These are phyloP conservation scores for Nasonia oneida DNA, from an alignment of 2,888 invertebrate genomes.

Conservation along the genomic window DNA sequence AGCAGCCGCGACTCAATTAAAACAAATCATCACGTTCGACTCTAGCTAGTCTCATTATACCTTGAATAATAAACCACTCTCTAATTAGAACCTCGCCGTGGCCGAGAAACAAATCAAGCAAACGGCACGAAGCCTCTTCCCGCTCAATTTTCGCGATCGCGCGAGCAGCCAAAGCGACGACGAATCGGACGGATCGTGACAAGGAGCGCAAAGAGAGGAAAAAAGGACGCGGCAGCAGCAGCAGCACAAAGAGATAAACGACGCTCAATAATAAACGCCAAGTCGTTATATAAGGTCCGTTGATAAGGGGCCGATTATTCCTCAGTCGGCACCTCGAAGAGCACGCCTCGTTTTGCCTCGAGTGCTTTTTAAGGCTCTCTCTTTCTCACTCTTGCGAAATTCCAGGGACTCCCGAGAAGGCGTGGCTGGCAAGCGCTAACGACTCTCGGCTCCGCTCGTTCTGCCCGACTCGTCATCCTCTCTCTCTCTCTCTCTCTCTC, in stretches of 20 bases:
- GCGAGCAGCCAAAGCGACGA: not conserved
- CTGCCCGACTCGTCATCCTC: constrained; percentile 61
- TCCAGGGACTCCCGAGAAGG: constrained; percentile 64
- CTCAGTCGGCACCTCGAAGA: constrained; percentile 62
- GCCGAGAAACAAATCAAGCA: not conserved
- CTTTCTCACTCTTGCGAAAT: constrained; percentile 50
- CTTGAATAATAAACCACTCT: not conserved
- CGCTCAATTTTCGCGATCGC: constrained; percentile 23
- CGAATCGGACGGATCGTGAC: not conserved
- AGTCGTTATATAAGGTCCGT: constrained; percentile 67
- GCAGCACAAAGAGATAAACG: constrained; percentile 63
- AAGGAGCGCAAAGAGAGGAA: not conserved
- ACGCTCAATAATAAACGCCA: constrained; percentile 70
- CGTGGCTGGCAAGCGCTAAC: constrained; percentile 73
- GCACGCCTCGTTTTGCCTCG: constrained; percentile 65
- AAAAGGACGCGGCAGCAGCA: not conserved
- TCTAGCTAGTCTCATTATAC: constrained; percentile 8
- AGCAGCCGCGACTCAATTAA: not conserved
- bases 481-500: too few species aligned
- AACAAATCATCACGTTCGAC: not conserved
- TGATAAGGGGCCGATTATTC: constrained; percentile 72
- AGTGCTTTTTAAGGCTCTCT: constrained; percentile 66
- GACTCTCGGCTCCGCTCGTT: constrained; percentile 68
- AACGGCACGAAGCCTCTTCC: not conserved
- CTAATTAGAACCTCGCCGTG: constrained; percentile 26